Conservation (phyloP, 2,113 vertebrate species). For the Hassar affinis region DNA sequence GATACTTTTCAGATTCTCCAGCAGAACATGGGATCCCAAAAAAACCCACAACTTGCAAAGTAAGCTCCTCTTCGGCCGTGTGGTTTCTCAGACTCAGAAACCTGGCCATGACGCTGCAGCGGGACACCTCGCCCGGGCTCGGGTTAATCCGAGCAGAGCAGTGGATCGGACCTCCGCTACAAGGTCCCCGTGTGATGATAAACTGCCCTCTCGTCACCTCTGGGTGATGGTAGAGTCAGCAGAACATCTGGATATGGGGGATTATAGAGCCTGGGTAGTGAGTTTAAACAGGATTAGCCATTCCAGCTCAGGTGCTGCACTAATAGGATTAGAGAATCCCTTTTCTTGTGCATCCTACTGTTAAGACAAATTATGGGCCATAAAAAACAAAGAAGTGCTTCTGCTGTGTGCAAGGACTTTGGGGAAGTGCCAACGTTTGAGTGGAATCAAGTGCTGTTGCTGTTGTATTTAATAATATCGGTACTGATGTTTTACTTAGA, state of each 20-base stretch:
- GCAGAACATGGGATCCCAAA: not conserved
- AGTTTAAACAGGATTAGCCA: conserved; percentile 69
- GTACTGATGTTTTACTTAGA: not conserved
- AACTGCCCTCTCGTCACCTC: conserved; percentile 57
- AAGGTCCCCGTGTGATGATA: conserved; percentile 45
- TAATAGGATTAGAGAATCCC: conserved; percentile 71
- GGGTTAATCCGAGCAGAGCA: conserved; percentile 45
- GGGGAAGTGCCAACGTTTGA: conserved; percentile 28
- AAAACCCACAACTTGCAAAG: not conserved
- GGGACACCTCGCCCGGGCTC: not conserved
- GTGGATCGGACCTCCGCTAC: conserved; percentile 18
- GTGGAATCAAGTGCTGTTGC: conserved; percentile 3
- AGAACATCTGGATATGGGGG: conserved; percentile 57
- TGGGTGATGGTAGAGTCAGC: conserved; percentile 45
- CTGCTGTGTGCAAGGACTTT: conserved; percentile 36
- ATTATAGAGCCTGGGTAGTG: conserved; percentile 61
- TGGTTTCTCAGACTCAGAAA: not conserved
- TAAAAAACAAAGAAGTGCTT: conserved; percentile 61
- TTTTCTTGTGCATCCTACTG: conserved; percentile 55
- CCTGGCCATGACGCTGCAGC: conserved; percentile 14
- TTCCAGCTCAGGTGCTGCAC: conserved; percentile 68
- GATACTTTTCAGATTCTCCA: conserved; percentile 15
- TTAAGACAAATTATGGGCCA: conserved; percentile 61
- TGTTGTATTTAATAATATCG: not conserved
- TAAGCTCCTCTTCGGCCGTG: not conserved